phyloP scores from a whole-genome alignment of 2,888 invertebrate species.

The Phytoseiulus persimilis region DNA sequence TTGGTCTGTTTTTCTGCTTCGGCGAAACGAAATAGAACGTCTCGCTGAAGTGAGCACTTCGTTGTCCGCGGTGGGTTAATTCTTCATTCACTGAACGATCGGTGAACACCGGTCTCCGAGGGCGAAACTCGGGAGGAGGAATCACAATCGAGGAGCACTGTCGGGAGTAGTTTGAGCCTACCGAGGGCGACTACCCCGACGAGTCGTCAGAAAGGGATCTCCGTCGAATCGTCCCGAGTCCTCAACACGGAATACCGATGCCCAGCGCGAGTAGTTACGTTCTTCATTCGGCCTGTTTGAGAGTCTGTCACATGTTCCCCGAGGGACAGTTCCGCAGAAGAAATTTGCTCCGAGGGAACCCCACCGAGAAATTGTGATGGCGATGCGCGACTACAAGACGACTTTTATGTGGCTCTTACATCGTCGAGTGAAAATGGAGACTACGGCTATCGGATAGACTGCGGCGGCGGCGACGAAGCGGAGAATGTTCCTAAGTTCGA shows the following conservation, averaged over 20 bases:
- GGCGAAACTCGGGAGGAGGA: too few relatives aligned
- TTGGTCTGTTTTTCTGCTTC: too few relatives aligned
- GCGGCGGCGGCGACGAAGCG: neutral
- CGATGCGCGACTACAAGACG: neutral
- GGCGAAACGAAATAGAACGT: too few relatives aligned
- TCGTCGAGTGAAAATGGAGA: neutral
- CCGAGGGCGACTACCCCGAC: too few relatives aligned
- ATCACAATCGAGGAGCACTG: too few relatives aligned
- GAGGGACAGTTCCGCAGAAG: neutral
- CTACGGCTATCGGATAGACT: neutral
- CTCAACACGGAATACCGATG: too few relatives aligned
- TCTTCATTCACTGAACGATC: neutral
- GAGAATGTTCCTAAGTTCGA: neutral
- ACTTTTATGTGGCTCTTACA: constrained; percentile 1
- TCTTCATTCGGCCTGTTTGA: neutral
- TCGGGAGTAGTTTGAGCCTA: too few relatives aligned
- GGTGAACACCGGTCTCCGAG: neutral
- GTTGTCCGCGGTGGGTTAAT: neutral
- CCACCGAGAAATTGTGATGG: neutral
- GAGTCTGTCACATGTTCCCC: neutral
- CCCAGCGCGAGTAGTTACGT: too few relatives aligned
- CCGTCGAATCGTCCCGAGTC: too few relatives aligned
- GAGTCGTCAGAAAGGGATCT: too few relatives aligned
- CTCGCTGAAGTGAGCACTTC: too few relatives aligned
- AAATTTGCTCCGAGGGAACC: neutral